phyloP scores from a whole-genome alignment of 2,888 invertebrate genomes.

The Priocnemis perturbator region DNA sequence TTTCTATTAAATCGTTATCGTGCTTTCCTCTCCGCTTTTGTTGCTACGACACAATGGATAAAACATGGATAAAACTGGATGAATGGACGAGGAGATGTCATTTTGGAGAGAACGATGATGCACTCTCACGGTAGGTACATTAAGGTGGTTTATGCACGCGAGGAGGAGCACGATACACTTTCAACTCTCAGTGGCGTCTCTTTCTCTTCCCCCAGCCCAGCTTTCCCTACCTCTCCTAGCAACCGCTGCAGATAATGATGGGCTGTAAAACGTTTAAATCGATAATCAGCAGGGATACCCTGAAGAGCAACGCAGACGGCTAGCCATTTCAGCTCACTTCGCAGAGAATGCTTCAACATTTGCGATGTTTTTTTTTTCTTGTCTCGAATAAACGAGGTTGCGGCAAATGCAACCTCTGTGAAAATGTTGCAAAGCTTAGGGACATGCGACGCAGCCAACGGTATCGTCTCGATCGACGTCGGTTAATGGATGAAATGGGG shows the following conservation, averaged over 20 bases:
- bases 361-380: no score
- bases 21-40: constrained; percentile 38
- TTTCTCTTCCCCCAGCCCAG: background rate
- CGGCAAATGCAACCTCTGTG: no score
- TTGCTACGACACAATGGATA: constrained; percentile 48
- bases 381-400: no score
- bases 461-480: no score
- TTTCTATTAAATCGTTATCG: constrained; percentile 56
- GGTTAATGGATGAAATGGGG: no score
- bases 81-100: constrained; percentile 50
- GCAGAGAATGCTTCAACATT: no score
- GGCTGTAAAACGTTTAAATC: constrained; percentile 49
- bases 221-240: constrained; percentile 4
- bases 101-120: constrained; percentile 56
- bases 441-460: no score
- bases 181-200: constrained; percentile 17
- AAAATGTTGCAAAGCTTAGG: no score
- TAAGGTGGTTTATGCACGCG: constrained; percentile 63
- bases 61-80: constrained; percentile 51
- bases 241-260: constrained; percentile 38
- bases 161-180: constrained; percentile 43
- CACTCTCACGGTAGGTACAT: constrained; percentile 61
- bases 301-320: no score
- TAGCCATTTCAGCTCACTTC: no score
- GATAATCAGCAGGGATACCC: constrained; percentile 29